Evolutionary conservation across 2,888 invertebrate species (phyloP), one percentile per base, ranked within the genome.

Genomic region (Peribatodes rhomboidaria): DNA sequence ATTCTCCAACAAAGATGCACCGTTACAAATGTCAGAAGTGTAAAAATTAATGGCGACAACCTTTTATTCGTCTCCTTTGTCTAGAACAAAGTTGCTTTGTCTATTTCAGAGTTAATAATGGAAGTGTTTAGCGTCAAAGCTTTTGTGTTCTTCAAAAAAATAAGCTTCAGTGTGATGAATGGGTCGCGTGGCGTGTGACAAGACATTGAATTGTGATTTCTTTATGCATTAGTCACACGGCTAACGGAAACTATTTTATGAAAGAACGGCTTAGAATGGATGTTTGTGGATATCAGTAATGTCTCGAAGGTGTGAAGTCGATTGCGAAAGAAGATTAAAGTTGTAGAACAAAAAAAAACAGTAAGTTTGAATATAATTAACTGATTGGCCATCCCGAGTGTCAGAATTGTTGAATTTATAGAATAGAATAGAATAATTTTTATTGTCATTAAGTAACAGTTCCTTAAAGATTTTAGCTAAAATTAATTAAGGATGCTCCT

Each of bases 101-200:
- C 91, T 92, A 87, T 88, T 90, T 86, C 82, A 78, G 75, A 84
- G 75, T 85, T 81, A 86, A 93, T 92, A 93, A 93, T 92, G 85
- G 90, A 85, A 85, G 86, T 92, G 93, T 93, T 92, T 92, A 93
- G 85, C 87, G 87, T 91, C 90, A 87, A 72, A 76, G 79, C 90
- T 87, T 90, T 93, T 93, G 91, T 92, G 83, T 75, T 75, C 27
- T 80, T 81, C 81, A 85, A 90, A 89, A 89, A 90, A 90, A 84
- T 78, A 81, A 79, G 79, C 73, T 74, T 76, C 75, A 70, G 63
- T 74, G 75, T 82, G 79, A 82, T 89, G 89, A 89, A 90, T 89
- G 82, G 87, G 82, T 83, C 88, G 87, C 89, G 89, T 90, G 92
- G 86, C 76, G 87, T 86, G 80, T 84, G 84, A 85, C 88, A 79